phyloP scores from a whole-genome alignment of 2,888 invertebrate species.

The Chirona hameri region DNA sequence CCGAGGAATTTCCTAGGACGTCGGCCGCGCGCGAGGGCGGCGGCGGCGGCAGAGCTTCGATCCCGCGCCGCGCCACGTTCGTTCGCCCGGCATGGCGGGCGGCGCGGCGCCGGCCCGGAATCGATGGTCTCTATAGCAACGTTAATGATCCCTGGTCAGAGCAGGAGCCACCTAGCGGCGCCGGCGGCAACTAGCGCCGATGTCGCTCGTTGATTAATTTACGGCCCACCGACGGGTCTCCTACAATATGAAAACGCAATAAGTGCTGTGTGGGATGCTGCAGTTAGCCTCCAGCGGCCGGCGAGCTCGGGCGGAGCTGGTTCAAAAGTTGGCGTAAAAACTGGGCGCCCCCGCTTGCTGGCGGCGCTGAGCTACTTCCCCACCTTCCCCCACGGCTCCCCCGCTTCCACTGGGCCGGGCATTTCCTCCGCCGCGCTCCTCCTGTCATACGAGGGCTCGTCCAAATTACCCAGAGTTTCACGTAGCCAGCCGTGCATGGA shows the following conservation, averaged over 20 bases:
- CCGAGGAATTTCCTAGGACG: not conserved
- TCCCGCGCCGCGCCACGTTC: not conserved
- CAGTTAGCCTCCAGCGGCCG: too few species aligned
- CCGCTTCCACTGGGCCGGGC: not conserved
- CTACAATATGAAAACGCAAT: not conserved
- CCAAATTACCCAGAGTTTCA: constrained; percentile 1
- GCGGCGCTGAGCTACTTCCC: not conserved
- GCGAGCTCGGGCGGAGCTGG: not conserved
- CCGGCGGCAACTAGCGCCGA: not conserved
- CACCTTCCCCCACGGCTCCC: not conserved
- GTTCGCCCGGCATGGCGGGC: not conserved
- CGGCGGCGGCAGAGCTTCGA: not conserved
- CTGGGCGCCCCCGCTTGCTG: not conserved
- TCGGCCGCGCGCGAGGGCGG: not conserved
- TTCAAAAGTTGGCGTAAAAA: not conserved
- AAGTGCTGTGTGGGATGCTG: not conserved
- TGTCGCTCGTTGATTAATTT: constrained; percentile 2
- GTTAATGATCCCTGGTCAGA: constrained; percentile 10
- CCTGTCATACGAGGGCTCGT: not conserved
- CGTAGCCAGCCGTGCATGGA: constrained; percentile 1
- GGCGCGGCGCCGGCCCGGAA: not conserved
- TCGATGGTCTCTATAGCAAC: constrained; percentile 25
- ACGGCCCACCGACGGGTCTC: not conserved
- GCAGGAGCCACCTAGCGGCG: constrained; percentile 1
- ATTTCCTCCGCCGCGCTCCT: not conserved